Conservation (phyloP, 2,113 vertebrate species). For the Nipponia nippon region DNA sequence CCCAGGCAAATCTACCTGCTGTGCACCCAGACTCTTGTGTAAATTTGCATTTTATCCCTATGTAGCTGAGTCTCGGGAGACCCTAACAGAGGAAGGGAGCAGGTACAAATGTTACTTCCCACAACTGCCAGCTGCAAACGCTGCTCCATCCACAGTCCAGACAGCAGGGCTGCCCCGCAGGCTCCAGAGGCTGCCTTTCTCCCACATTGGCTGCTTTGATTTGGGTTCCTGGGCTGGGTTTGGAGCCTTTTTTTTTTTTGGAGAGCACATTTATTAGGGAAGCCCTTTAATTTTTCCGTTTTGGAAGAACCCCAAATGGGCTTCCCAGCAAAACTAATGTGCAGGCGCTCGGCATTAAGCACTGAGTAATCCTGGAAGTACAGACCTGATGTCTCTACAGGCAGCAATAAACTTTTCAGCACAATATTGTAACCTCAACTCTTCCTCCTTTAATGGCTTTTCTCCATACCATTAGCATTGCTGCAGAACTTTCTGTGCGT, state of each 20-base stretch:
- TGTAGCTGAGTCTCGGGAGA: background rate
- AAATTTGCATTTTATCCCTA: background rate
- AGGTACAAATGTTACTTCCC: background rate
- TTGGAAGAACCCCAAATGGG: constrained; percentile 75
- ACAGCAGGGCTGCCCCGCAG: background rate
- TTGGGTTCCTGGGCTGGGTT: background rate
- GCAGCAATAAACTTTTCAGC: constrained; percentile 76
- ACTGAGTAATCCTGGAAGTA: constrained; percentile 73
- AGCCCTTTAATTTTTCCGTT: constrained; percentile 66
- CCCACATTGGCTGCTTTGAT: background rate
- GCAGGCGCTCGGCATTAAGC: constrained; percentile 66
- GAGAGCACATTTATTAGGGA: constrained; percentile 58
- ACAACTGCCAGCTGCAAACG: background rate
- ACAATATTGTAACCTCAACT: constrained; percentile 73
- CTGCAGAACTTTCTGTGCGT: constrained; percentile 39
- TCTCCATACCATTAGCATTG: constrained; percentile 61
- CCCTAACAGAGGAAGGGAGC: background rate
- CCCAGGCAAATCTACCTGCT: background rate
- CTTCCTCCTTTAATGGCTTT: constrained; percentile 78
- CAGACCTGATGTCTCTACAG: constrained; percentile 76
- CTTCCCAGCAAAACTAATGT: constrained; percentile 71
- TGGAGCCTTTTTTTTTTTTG: background rate
- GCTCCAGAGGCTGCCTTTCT: background rate
- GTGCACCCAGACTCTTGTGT: background rate
- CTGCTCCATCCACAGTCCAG: background rate